Base-by-base conservation (phyloP, 2,797 vertebrate species). In the Menidia menidia region DNA sequence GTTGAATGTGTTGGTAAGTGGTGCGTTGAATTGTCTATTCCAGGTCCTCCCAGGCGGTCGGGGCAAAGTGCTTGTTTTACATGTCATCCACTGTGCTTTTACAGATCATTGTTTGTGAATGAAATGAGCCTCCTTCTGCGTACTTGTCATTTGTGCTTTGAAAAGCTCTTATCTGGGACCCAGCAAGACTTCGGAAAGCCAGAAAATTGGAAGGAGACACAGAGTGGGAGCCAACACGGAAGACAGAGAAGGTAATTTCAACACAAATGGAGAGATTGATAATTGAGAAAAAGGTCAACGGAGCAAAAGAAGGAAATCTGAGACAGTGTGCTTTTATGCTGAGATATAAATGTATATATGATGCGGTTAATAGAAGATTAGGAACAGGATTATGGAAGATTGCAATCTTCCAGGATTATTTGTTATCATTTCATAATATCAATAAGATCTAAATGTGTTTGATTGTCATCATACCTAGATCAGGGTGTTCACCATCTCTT, bases 21-120 rank as follows among this genome's bases (percentile, higher is more conserved):
- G 68, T 87, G 82, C 77, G 64, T 82, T 86, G 83, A 87, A 90
- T 89, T 87, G 82, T 82, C 86, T 87, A 84, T 89, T 86, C 70
- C 71, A 74, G 79, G 73, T 77, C 86, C 6, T n/a, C 73, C 75
- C 78, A 71, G 86, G 87, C 14, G 83, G 87, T 89, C 86, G 57
- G 45, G 33, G 62, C 57, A 64, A 65, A 80, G 66, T 70, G 75
- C 82, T 86, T 82, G 68, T 84, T 88, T 88, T 79, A 89, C 84
- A 85, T 86, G 57, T 81, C 80, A 70, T 81, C 71, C 63, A 60
- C 68, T 73, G 68, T 76, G 64, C 70, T 76, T 87, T 86, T 85
- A 87, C 78, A 88, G 84, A 84, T 86, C 80, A 86, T 85, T 86
- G 86, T 90, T 87, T 88, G 78, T 6, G 42, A 76, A 85, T 80